Evolutionary conservation across 2,113 vertebrate genomes (phyloP), one percentile per base, ranked within the genome.

Genomic region (rabbit (Oryctolagus cuniculus)): DNA sequence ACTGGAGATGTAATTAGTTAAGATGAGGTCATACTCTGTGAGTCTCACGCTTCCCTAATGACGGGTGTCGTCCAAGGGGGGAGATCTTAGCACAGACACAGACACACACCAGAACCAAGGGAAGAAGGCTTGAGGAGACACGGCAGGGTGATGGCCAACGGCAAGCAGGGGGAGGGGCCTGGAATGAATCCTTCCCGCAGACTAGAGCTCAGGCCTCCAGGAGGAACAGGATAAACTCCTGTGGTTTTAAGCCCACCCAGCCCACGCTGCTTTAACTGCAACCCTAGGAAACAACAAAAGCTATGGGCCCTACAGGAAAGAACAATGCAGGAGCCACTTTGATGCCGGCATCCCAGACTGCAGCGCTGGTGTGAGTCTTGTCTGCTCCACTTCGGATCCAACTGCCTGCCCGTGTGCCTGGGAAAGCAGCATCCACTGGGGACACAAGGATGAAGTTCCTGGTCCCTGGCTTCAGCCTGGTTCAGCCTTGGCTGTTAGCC

Each of bases 61-160:
- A 55, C 6, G 2, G 16, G 21, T 44, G 29, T 84, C 78, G 49
- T 27, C 11, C 38, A 15, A 87, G 88, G n/a, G 58, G 49, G 51
- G 61, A 11, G 38, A 27, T n/a, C 3, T 29, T 64, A 72, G 77
- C 44, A 55, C 2, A 36, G 38, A 78, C n/a, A 64, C 49, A 11
- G 55, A 4, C 12, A 49, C 0, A 6, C 67, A 36, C 38, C 89
- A 58, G 55, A 58, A 19, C 13, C 55, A 27, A 51, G 38, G 16
- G 53, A 51, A 19, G 22, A 17, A 0, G 9, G 5, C 2, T 24
- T 49, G 21, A 34, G 66, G 53, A 29, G 84, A 84, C 16, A 11
- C 2, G 3, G 22, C 27, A 34, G 66, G 36, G 66, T 27, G n/a
- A 19, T 0, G 0, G 79, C 63, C 24, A 5, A 21, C 31, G 1